Conservation (phyloP, 2,797 vertebrate genomes). For the Cercopithecus neglectus region DNA sequence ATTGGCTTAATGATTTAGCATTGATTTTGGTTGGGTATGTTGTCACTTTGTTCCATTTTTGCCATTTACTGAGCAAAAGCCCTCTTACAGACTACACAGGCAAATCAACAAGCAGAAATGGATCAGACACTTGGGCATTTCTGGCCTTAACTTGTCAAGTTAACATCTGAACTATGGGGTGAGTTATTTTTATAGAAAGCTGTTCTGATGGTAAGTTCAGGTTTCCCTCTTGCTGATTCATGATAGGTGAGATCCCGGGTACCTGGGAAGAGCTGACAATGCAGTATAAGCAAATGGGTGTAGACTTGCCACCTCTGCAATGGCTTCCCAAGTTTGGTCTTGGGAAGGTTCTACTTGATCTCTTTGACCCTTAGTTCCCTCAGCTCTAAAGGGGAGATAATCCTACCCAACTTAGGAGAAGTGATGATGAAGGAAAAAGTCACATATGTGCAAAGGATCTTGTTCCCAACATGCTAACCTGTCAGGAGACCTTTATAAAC, state of each 20-base stretch:
- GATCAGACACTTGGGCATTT: background rate
- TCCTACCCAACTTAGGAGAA: background rate
- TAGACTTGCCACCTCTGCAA: rapidly evolving
- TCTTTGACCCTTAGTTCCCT: background rate
- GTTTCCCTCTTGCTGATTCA: background rate
- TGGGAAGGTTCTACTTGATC: background rate
- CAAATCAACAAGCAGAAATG: background rate
- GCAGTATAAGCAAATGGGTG: background rate
- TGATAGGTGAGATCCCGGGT: background rate
- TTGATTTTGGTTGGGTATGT: background rate
- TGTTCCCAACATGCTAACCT: background rate
- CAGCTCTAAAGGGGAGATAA: background rate
- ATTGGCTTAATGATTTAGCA: background rate
- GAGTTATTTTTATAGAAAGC: background rate
- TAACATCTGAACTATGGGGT: background rate
- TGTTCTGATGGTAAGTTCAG: background rate
- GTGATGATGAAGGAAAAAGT: background rate
- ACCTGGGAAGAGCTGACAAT: background rate
- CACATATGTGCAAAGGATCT: background rate
- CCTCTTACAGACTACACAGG: background rate
- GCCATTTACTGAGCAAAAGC: slow-evolving; percentile 15
- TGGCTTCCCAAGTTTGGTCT: background rate
- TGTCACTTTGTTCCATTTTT: background rate
- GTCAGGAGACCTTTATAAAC: background rate
- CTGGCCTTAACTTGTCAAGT: background rate